Percentiles rank a stretch among this genome's conserved stretches.
phyloP scores from a whole-genome alignment of 2,888 invertebrate species.

The Dasysyrphus tricinctus region DNA sequence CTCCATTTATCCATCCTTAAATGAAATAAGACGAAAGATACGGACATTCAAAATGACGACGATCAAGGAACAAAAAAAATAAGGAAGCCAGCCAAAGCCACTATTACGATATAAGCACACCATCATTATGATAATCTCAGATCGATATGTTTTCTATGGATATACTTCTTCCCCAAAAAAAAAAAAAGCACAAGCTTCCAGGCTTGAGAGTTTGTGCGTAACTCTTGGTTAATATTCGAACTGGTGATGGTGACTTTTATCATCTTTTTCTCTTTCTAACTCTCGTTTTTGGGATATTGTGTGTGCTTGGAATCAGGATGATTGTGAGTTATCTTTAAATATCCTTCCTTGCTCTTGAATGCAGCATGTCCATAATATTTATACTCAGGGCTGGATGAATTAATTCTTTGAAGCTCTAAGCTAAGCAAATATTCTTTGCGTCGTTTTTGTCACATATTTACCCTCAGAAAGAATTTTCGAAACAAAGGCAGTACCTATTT shows the following conservation, averaged over 20 bases:
- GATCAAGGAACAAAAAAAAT: conserved; percentile 26
- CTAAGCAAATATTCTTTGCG: not conserved
- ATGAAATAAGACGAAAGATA: conserved; percentile 36
- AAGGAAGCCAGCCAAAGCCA: conserved; percentile 53
- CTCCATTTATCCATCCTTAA: conserved; percentile 57
- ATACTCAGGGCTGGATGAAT: not conserved
- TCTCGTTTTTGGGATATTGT: conserved; percentile 8
- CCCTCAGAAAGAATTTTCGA: not conserved
- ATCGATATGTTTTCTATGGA: conserved; percentile 79
- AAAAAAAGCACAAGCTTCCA: not conserved
- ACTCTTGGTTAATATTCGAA: conserved; percentile 62
- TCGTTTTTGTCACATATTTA: not conserved
- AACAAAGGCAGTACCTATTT: too few relatives aligned
- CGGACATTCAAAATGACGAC: conserved; percentile 16
- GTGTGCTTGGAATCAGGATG: conserved; percentile 26
- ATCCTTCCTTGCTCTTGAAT: not conserved
- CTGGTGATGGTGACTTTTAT: conserved; percentile 9
- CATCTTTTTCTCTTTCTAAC: not conserved
- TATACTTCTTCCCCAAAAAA: not conserved
- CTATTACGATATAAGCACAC: conserved; percentile 82
- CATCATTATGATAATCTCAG: conserved; percentile 83
- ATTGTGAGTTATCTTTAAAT: conserved; percentile 4
- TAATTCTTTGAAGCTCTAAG: not conserved
- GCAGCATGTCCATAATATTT: not conserved
- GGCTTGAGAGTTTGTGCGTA: conserved; percentile 18